Evolutionary conservation across 2,888 invertebrate species (phyloP).

Genomic region (Plusia festucae): DNA sequence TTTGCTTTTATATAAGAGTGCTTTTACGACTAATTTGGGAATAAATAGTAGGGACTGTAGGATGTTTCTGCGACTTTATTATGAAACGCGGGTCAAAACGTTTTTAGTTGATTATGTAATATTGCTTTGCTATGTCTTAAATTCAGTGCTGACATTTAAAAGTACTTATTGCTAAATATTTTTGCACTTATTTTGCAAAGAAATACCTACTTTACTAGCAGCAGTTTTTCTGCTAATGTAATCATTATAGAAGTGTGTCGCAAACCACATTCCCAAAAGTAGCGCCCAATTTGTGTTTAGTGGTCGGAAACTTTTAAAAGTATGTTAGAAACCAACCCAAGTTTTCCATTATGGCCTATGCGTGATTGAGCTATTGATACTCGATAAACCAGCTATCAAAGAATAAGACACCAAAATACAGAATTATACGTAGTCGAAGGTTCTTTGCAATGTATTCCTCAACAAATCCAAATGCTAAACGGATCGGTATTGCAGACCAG

Average conservation of each 20-base stretch:
- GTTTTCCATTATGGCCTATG: background rate
- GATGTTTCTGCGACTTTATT: constrained; percentile 1
- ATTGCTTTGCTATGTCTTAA: background rate
- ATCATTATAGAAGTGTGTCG: too few species aligned
- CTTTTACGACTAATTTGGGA: constrained; percentile 2
- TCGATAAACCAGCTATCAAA: background rate
- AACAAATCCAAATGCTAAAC: constrained; percentile 52
- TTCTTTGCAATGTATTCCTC: constrained; percentile 37
- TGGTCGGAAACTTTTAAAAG: background rate
- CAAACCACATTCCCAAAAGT: too few species aligned
- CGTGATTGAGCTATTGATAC: background rate
- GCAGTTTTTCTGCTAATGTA: background rate
- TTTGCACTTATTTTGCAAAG: too few species aligned
- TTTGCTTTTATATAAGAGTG: constrained; percentile 22
- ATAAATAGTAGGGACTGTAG: background rate
- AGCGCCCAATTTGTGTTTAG: background rate
- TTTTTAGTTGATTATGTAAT: background rate
- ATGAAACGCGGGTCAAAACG: background rate
- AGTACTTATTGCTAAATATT: background rate
- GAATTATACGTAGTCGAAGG: constrained; percentile 34
- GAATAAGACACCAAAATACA: constrained; percentile 28
- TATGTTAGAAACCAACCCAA: background rate
- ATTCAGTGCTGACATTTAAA: background rate
- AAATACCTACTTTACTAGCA: background rate
- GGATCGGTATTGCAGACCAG: constrained; percentile 53